phyloP scores from a whole-genome alignment of 2,113 vertebrate species.

The Shinisaurus crocodilurus region DNA sequence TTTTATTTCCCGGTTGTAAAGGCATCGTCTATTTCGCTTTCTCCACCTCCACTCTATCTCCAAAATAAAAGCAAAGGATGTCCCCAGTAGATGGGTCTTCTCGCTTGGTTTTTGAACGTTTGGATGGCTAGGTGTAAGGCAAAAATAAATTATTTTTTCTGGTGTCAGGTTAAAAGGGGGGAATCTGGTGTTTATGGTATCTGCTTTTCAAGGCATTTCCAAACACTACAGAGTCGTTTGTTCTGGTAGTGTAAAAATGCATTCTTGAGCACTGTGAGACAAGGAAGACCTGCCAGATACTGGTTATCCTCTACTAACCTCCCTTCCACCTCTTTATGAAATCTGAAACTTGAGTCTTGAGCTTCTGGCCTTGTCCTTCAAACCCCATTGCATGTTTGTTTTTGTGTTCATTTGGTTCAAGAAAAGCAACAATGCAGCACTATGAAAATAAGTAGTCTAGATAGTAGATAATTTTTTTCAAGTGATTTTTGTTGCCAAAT shows the following conservation, averaged over 20 bases:
- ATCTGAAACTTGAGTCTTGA: background rate
- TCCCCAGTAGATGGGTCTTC: background rate
- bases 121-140: background rate
- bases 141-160: background rate
- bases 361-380: background rate
- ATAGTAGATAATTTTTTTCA: background rate
- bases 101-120: background rate
- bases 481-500: background rate
- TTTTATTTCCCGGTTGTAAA: constrained; percentile 1
- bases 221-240: background rate
- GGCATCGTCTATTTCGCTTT: background rate
- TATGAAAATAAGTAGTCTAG: background rate
- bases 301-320: constrained; percentile 12
- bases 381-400: background rate
- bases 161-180: background rate
- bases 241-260: background rate
- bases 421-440: background rate
- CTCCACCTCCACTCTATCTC: background rate
- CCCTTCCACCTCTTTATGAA: background rate
- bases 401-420: background rate
- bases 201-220: background rate
- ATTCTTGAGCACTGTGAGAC: background rate
- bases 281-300: constrained; percentile 2
- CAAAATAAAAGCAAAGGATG: constrained; percentile 15
- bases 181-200: background rate